phyloP scores from a whole-genome alignment of 2,113 vertebrate species.

The Rattus rattus region DNA sequence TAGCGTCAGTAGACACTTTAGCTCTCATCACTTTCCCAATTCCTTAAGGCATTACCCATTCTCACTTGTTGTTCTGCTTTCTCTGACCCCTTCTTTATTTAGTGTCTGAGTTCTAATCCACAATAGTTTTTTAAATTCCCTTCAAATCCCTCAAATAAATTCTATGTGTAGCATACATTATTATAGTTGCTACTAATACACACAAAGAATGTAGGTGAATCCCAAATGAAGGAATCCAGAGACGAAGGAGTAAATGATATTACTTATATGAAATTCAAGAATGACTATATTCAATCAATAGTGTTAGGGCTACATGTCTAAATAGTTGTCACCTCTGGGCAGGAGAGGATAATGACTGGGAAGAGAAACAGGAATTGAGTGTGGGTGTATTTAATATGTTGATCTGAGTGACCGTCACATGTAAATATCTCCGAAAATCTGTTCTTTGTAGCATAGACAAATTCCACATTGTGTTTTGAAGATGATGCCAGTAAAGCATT shows the following conservation, averaged over 20 bases:
- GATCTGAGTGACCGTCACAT: neutral
- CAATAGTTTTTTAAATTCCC: neutral
- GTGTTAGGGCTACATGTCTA: neutral
- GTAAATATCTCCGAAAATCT: neutral
- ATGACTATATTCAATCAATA: neutral
- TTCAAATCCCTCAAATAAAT: neutral
- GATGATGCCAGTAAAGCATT: neutral
- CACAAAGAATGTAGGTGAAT: neutral
- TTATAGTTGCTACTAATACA: neutral
- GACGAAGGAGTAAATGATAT: neutral
- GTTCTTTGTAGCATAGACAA: neutral
- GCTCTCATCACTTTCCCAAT: neutral
- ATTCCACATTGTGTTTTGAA: slow-evolving; percentile 3
- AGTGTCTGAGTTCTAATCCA: neutral
- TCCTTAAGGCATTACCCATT: neutral
- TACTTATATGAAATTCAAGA: neutral
- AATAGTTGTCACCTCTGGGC: neutral
- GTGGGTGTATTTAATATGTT: neutral
- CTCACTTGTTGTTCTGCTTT: neutral
- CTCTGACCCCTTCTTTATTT: neutral
- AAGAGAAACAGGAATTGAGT: neutral
- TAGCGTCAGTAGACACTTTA: neutral
- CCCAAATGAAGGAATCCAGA: slow-evolving; percentile 28
- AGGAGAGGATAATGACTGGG: neutral
- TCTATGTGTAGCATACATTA: neutral